Evolutionary conservation across 2,797 vertebrate genomes (phyloP).

Genomic region (Yasuhikotakia modesta): DNA sequence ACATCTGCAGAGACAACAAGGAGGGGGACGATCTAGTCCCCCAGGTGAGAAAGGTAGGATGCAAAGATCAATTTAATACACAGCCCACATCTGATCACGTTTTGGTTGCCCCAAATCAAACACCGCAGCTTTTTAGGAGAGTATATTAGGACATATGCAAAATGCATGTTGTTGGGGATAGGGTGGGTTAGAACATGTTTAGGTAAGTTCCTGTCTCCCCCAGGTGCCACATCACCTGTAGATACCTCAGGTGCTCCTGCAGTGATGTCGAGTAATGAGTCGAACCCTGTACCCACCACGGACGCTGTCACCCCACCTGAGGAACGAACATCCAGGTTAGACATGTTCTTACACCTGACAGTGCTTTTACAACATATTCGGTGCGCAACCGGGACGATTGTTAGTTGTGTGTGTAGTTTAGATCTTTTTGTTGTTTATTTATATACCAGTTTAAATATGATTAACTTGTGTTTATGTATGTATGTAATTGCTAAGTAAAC

Average conservation of each 20-base stretch:
- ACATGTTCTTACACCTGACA: not conserved
- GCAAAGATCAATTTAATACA: too few species aligned
- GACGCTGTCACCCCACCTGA: conserved; percentile 76
- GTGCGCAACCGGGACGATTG: not conserved
- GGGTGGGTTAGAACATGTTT: not conserved
- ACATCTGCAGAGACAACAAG: conserved; percentile 89
- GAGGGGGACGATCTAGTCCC: conserved; percentile 84
- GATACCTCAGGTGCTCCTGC: conserved; percentile 70
- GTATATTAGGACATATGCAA: not conserved
- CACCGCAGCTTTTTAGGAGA: too few species aligned
- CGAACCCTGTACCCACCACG: conserved; percentile 66
- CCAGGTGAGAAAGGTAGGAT: conserved; percentile 82
- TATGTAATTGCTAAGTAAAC: too few species aligned
- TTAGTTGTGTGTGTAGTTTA: not conserved
- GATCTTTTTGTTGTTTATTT: too few species aligned
- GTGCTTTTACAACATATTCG: too few species aligned
- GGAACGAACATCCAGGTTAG: conserved; percentile 81
- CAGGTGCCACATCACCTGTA: conserved; percentile 76
- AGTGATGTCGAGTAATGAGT: conserved; percentile 70
- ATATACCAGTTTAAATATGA: too few species aligned
- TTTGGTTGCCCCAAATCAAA: too few species aligned
- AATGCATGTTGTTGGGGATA: not conserved
- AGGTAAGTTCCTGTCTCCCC: conserved; percentile 13
- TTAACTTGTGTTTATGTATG: conserved; percentile 16
- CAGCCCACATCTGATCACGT: too few species aligned